Percentiles rank a stretch among this genome's conserved stretches.
phyloP scores from a whole-genome alignment of 2,888 invertebrate genomes.

The Oscheius sp. region DNA sequence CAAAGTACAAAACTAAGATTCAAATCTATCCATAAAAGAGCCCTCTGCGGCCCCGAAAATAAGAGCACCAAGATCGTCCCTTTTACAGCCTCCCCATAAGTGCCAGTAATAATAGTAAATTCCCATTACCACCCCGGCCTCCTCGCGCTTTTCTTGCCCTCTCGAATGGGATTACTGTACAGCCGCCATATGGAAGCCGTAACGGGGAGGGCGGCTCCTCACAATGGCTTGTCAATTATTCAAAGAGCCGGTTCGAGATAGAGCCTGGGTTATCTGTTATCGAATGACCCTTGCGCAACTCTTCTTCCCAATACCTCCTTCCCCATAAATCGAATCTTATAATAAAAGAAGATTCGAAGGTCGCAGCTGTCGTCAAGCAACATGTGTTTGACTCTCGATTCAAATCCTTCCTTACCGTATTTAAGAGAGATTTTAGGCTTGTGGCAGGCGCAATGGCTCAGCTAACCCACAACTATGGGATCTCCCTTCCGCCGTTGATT shows the following conservation, averaged over 20 bases:
- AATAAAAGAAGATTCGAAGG: constrained; percentile 17
- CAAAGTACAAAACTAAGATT: no score
- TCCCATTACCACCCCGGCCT: neutral
- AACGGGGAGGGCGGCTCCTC: constrained; percentile 10
- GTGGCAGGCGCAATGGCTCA: no score
- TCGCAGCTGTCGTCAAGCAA: constrained; percentile 26
- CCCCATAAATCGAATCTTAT: constrained; percentile 13
- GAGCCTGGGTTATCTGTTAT: neutral
- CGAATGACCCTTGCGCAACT: constrained; percentile 15
- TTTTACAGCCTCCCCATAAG: no score
- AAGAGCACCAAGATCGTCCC: no score
- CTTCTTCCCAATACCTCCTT: neutral
- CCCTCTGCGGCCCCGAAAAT: no score
- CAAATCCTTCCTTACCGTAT: constrained; percentile 5
- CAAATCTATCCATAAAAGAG: no score
- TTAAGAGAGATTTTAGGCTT: neutral
- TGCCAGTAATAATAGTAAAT: no score
- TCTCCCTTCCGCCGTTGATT: constrained; percentile 1
- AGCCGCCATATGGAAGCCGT: constrained; percentile 20
- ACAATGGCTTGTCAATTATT: neutral
- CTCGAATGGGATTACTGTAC: neutral
- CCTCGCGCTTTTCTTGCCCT: neutral
- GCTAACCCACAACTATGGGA: neutral
- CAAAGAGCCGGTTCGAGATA: neutral
- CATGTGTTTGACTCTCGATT: constrained; percentile 18